Percentiles rank a stretch among this genome's conserved stretches.
Evolutionary conservation across 1,140 invertebrate genomes (phyloP).

Genomic region (Bradynema listronoti): DNA sequence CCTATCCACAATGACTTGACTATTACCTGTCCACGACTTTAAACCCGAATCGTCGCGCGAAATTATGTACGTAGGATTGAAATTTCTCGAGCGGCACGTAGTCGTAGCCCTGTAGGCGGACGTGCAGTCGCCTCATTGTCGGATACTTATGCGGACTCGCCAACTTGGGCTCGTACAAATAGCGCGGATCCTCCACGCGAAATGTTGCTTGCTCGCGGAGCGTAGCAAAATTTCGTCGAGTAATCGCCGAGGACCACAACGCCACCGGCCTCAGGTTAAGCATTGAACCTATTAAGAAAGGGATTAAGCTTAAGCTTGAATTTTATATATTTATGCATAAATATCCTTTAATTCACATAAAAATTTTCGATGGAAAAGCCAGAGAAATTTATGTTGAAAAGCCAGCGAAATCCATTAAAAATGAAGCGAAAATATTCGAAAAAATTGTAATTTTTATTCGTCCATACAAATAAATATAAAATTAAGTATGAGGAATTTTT

Average conservation of each 20-base stretch:
- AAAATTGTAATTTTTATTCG: no score
- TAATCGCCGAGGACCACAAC: no score
- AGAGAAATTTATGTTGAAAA: neutral
- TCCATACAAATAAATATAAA: neutral
- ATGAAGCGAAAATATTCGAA: neutral
- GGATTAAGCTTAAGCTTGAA: neutral
- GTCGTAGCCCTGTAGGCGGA: slow-evolving; percentile 49
- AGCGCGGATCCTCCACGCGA: neutral
- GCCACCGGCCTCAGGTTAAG: neutral
- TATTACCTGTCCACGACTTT: slow-evolving; percentile 50
- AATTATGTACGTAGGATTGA: slow-evolving; percentile 47
- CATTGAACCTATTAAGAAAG: neutral
- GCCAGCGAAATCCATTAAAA: neutral
- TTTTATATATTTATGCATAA: neutral
- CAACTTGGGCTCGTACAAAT: slow-evolving; percentile 24
- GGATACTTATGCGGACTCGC: no score
- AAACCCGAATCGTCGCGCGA: slow-evolving; percentile 48
- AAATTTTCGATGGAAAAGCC: neutral
- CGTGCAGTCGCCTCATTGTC: no score
- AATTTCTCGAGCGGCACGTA: slow-evolving; percentile 45
- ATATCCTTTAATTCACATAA: neutral
- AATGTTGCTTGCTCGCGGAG: slow-evolving; percentile 7
- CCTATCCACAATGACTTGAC: no score
- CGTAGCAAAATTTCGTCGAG: slow-evolving; percentile 10
- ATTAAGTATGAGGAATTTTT: slow-evolving; percentile 10